Evolutionary conservation across 2,888 invertebrate genomes (phyloP).

Genomic region (Rhagonycha lutea): DNA sequence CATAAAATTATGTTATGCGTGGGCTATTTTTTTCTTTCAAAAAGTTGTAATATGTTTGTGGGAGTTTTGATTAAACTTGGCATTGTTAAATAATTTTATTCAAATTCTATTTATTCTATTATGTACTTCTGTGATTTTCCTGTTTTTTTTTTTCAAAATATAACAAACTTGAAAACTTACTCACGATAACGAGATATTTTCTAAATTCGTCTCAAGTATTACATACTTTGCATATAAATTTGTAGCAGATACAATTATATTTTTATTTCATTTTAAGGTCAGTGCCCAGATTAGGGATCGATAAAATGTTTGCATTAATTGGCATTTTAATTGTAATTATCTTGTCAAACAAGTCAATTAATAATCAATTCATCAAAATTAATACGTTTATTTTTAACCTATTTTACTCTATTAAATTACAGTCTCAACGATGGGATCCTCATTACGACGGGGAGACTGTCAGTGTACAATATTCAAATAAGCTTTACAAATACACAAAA

Average conservation of each 20-base stretch:
- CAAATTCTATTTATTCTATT: neutral
- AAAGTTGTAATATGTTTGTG: neutral
- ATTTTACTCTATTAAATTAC: neutral
- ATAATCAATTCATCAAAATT: neutral
- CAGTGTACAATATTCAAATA: too few relatives aligned
- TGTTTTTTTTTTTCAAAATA: neutral
- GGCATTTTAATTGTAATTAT: neutral
- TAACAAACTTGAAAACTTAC: too few relatives aligned
- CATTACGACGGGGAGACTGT: too few relatives aligned
- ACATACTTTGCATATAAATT: neutral
- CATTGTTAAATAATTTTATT: neutral
- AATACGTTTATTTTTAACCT: neutral
- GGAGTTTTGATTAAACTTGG: neutral
- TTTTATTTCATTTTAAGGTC: neutral
- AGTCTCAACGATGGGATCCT: neutral
- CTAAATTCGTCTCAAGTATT: neutral
- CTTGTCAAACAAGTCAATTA: neutral
- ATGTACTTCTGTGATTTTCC: neutral
- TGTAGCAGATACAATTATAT: neutral
- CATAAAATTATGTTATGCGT: neutral
- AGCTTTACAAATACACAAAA: too few relatives aligned
- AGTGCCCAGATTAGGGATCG: neutral
- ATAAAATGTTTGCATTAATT: neutral
- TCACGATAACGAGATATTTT: neutral
- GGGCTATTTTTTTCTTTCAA: neutral